These are phyloP conservation scores for Nymphalis c-album DNA, from an alignment of 2,888 invertebrate species.

Conservation along the genomic window DNA sequence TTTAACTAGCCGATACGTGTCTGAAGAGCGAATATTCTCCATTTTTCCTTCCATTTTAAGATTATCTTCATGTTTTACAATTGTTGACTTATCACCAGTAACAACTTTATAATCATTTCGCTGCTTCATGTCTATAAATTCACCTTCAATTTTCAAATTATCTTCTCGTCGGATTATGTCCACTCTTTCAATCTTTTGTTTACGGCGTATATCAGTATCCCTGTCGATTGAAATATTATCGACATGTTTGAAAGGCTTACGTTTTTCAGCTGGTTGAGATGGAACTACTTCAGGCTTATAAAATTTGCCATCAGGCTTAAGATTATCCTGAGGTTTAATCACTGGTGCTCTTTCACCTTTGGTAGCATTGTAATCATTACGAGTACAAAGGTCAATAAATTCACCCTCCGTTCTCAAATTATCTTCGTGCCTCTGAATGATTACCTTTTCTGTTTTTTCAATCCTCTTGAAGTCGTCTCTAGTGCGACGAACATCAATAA, in stretches of 20 bases:
- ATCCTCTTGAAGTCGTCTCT: constrained; percentile 81
- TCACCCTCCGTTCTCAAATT: constrained; percentile 81
- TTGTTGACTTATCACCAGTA: constrained; percentile 75
- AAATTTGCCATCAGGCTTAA: constrained; percentile 82
- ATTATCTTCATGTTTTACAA: constrained; percentile 83
- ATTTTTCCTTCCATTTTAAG: constrained; percentile 83
- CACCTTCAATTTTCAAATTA: constrained; percentile 82
- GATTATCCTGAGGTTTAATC: constrained; percentile 84
- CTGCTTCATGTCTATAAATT: constrained; percentile 80
- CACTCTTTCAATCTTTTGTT: constrained; percentile 79
- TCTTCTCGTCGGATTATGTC: constrained; percentile 84
- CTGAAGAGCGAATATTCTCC: constrained; percentile 76
- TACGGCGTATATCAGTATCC: constrained; percentile 57
- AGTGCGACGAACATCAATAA: constrained; percentile 75
- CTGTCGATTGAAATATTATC: constrained; percentile 83
- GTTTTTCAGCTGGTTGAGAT: constrained; percentile 80
- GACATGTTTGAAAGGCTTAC: constrained; percentile 77
- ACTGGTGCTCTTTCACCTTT: constrained; percentile 83
- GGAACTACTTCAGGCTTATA: constrained; percentile 76
- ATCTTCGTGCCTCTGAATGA: constrained; percentile 81
- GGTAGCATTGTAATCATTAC: constrained; percentile 78
- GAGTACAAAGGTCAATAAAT: constrained; percentile 73
- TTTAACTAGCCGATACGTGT: constrained; percentile 78
- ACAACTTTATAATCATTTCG: constrained; percentile 79
- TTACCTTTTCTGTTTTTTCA: constrained; percentile 77